Evolutionary conservation across 2,888 invertebrate species (phyloP).

Genomic region (Parnassius apollo): DNA sequence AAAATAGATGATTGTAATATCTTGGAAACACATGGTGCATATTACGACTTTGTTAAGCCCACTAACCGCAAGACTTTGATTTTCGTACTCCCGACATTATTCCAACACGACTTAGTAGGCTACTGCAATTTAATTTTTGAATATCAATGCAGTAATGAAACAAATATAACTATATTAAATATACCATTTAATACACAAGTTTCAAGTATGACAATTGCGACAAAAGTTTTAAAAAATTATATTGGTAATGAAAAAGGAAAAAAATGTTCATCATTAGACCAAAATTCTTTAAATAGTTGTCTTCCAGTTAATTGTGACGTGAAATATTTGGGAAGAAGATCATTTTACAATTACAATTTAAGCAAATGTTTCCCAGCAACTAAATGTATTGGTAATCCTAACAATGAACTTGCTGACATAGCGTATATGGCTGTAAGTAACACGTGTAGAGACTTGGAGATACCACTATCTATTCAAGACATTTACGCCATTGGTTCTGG

Average conservation of each 20-base stretch:
- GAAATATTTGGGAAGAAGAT: constrained; percentile 55
- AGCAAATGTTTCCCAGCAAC: constrained; percentile 48
- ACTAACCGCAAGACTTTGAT: constrained; percentile 47
- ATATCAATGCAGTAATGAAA: constrained; percentile 40
- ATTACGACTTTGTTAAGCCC: constrained; percentile 40
- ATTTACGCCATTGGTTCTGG: constrained; percentile 58
- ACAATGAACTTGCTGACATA: constrained; percentile 49
- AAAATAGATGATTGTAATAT: constrained; percentile 44
- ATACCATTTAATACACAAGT: constrained; percentile 56
- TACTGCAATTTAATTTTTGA: constrained; percentile 50
- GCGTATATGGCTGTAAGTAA: constrained; percentile 55
- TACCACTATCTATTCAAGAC: constrained; percentile 49
- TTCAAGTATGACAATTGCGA: constrained; percentile 27
- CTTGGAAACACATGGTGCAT: constrained; percentile 42
- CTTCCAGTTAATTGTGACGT: constrained; percentile 54
- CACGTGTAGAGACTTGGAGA: constrained; percentile 54
- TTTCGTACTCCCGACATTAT: constrained; percentile 51
- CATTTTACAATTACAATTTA: constrained; percentile 43
- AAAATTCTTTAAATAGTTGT: constrained; percentile 54
- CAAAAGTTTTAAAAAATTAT: constrained; percentile 38
- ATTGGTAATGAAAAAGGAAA: constrained; percentile 32
- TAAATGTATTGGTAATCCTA: constrained; percentile 41
- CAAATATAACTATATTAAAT: constrained; percentile 35
- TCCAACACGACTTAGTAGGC: constrained; percentile 56
- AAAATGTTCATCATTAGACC: constrained; percentile 50